Base-by-base conservation (phyloP, 35 echinoderm and acorn worm genomes). In the Anneissia japonica region DNA sequence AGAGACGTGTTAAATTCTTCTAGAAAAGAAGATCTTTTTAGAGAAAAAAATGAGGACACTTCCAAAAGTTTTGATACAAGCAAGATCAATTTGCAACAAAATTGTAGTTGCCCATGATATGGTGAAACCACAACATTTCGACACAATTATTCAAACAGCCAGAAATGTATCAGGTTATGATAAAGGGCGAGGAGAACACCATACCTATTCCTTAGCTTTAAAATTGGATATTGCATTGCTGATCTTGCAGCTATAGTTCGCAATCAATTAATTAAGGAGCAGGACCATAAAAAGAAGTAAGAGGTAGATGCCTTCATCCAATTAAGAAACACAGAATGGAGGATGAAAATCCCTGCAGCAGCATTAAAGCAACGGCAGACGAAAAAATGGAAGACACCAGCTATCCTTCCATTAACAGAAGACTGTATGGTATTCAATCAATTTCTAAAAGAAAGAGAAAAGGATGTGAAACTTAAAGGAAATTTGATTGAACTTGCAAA, bases 301-400 rank as follows among this genome's bases (percentile, higher is more conserved):
- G 13, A 16, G n/a, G 55, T 72, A 72, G n/a, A 32, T 81, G 84
- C 86, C 32, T 91, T 91, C 77, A 35, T 82, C 12, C 46, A 81
- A 32, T 19, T 87, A 1, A 4, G 77, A 16, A 64, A 86, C 14
- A 74, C 46, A 28, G 78, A 91, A 2, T 86, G 84, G 78, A 39
- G 72, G 17, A 40, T 30, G 0, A 26, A 81, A 55, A 84, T 91
- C 0, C 79, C 89, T 19, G 84, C 90, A 31, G 86, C 84, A 46
- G 90, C 84, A 3, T n/a, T n/a, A n/a, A n/a, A n/a, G 40, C 40
- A 43, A 14, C 4, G 14, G 40, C 40, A 43, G 40, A 43, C 14
- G 40, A 43, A 43, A 43, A 43, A 43, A 14, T 43, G 40, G 40
- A 43, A 43, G 14, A 43, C 40, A 43, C 40, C 4, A 43, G 40